Conservation (phyloP, 2,888 invertebrate species). For the Ischnura elegans region DNA sequence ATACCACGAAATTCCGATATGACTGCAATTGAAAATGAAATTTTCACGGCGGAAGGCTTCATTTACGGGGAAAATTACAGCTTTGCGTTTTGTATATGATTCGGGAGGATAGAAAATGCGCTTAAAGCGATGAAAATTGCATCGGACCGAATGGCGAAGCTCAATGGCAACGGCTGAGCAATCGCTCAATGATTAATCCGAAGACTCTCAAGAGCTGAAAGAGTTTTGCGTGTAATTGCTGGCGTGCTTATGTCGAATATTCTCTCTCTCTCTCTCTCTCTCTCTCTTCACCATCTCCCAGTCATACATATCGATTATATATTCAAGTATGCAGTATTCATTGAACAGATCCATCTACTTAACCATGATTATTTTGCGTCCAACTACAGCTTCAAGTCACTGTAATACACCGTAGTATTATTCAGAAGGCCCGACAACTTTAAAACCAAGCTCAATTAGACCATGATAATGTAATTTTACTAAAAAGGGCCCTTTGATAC, state of each 20-base stretch:
- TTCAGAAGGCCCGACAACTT: too few species aligned
- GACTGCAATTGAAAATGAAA: slow-evolving; percentile 22
- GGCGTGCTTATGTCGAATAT: neutral
- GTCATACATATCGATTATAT: neutral
- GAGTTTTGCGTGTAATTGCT: neutral
- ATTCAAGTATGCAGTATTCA: too few species aligned
- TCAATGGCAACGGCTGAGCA: neutral
- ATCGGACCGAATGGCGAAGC: neutral
- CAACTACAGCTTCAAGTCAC: too few species aligned
- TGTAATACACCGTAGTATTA: too few species aligned
- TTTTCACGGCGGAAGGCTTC: neutral
- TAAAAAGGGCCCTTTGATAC: too few species aligned
- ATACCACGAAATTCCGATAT: neutral
- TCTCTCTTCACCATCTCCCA: too few species aligned
- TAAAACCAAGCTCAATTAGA: too few species aligned
- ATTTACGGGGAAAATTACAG: slow-evolving; percentile 23
- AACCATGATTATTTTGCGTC: too few species aligned
- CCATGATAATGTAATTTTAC: too few species aligned
- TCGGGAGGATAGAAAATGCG: slow-evolving; percentile 9
- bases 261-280: neutral
- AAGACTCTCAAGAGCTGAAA: neutral
- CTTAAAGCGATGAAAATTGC: slow-evolving; percentile 26
- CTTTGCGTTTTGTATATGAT: neutral
- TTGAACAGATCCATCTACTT: too few species aligned
- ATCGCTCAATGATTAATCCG: slow-evolving; percentile 17